Conservation (phyloP, 2,113 vertebrate species). For the Carassius carassius region DNA sequence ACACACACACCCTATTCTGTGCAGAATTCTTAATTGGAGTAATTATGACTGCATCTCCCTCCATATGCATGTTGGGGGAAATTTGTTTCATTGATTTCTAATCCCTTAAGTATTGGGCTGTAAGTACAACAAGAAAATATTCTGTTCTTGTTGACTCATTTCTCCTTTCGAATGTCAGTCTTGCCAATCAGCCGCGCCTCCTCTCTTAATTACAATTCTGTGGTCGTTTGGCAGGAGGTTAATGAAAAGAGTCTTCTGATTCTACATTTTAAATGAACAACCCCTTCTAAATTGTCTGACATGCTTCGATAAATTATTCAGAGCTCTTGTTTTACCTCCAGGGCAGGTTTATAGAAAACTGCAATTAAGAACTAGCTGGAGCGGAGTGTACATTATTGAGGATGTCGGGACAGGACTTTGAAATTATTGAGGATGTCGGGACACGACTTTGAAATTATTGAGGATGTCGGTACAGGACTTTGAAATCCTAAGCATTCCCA, state of each 20-base stretch:
- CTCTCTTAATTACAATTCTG: conserved; percentile 51
- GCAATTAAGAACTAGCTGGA: conserved; percentile 57
- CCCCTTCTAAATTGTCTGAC: conserved; percentile 60
- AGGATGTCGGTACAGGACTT: not conserved
- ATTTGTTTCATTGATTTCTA: conserved; percentile 23
- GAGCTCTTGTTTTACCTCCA: conserved; percentile 51
- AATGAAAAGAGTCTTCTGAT: conserved; percentile 56
- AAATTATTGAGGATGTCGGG: conserved; percentile 3
- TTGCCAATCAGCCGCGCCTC: conserved; percentile 40
- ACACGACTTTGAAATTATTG: not conserved
- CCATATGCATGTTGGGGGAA: not conserved
- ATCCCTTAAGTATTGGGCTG: conserved; percentile 9
- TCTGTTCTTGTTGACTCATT: not conserved
- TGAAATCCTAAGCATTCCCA: not conserved
- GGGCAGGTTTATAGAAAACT: conserved; percentile 58
- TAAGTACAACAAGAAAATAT: conserved; percentile 13
- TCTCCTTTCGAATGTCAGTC: not conserved
- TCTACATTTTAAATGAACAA: conserved; percentile 59
- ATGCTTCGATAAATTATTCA: conserved; percentile 60
- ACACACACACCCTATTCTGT: not conserved
- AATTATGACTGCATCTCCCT: conserved; percentile 20
- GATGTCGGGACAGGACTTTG: not conserved
- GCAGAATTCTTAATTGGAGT: not conserved
- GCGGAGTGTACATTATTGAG: conserved; percentile 1
- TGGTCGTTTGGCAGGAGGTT: conserved; percentile 48